Percentiles rank a stretch among this genome's conserved stretches.
Conservation (phyloP, 2,113 vertebrate species). For the Thunnus thynnus region DNA sequence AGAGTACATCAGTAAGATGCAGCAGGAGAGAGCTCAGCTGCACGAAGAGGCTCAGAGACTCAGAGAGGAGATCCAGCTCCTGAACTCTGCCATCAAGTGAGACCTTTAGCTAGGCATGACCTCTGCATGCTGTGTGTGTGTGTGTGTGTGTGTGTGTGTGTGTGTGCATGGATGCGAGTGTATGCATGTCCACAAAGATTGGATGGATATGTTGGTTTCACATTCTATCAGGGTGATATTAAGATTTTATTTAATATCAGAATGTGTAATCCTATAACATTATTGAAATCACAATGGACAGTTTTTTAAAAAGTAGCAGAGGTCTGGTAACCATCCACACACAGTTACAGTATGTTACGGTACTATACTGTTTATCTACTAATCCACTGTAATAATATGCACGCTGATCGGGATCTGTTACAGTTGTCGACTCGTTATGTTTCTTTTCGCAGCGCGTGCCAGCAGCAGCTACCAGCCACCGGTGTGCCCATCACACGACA, state of each 20-base stretch:
- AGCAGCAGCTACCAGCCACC: slow-evolving; percentile 95
- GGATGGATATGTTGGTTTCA: not conserved
- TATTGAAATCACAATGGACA: too few species aligned
- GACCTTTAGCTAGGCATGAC: slow-evolving; percentile 13
- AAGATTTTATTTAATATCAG: not conserved
- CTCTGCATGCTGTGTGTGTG: not conserved
- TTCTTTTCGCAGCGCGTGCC: slow-evolving; percentile 86
- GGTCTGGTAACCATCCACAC: too few species aligned
- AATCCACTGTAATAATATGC: not conserved
- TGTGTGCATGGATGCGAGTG: not conserved
- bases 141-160: not conserved
- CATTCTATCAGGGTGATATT: not conserved
- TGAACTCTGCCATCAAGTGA: slow-evolving; percentile 95
- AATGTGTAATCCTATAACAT: too few species aligned
- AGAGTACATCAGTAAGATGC: slow-evolving; percentile 95
- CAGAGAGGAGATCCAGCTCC: slow-evolving; percentile 91
- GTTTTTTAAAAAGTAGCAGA: too few species aligned
- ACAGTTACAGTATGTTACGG: too few species aligned
- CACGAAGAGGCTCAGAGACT: slow-evolving; percentile 94
- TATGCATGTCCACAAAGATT: not conserved
- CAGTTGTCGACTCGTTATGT: slow-evolving; percentile 5
- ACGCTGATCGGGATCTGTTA: not conserved
- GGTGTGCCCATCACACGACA: slow-evolving; percentile 96
- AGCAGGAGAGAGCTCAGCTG: slow-evolving; percentile 92
- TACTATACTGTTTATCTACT: too few species aligned